Evolutionary conservation across 2,888 invertebrate species (phyloP), one percentile per base, ranked within the genome.

Genomic region (Cataglyphis livida): DNA sequence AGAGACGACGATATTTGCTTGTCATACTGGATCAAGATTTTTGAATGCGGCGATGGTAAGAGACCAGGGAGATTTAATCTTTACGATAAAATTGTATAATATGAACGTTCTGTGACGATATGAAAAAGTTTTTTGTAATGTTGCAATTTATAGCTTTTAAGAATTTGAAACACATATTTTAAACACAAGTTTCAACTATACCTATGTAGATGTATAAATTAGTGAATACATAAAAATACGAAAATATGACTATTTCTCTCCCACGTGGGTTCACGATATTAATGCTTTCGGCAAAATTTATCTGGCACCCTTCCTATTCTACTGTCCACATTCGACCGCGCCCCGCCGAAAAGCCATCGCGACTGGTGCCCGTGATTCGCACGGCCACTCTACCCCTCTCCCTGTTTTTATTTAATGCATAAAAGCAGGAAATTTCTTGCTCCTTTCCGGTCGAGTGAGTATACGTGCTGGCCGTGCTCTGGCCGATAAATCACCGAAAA

Each of bases 401-500:
- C 59, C 44, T 48, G 54, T 66, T 84, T 84, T 87, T 87, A 71
- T 74, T 66, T 84, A 79, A 83, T 83, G 79, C 83, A 81, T 83
- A 85, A 79, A 83, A 74, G 83, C 83, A 74, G 79, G 83, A 83
- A 85, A 85, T 75, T 78, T 76, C 78, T 78, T 78, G 65, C 59
- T 68, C 66, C 62, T 85, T 86, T 88, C 86, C 86, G 78, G 81
- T 41, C 85, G 86, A 85, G 73, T 65, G 83, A 82, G 57, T 68
- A 65, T 25, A 18, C 48, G 6, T 6, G 51, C 51, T 51, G 79
- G 62, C 15, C 81, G 68, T 82, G 84, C 48, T 9, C 35, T 35
- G 70, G 18, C 78, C 78, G 78, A 91, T 91, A 91, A 91, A 91
- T 91, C 91, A 91, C 88, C 91, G 91, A 90, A 91, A 89, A 90